Conservation (phyloP, 2,797 vertebrate species). For the Hypotaenidia okinawae region DNA sequence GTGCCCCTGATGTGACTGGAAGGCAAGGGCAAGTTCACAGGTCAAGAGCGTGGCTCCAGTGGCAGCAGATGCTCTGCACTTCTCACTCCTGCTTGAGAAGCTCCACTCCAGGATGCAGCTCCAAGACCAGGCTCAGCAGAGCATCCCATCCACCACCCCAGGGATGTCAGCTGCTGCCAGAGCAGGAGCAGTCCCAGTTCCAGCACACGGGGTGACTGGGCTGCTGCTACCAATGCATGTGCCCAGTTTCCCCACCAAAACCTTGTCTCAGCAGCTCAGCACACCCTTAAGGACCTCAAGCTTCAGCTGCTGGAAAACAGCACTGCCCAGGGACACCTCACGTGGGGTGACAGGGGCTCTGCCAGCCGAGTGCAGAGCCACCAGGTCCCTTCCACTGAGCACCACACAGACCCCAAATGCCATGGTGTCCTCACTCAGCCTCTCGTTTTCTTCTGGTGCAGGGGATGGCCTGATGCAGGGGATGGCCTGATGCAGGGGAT, state of each 20-base stretch:
- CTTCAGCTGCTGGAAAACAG: neutral
- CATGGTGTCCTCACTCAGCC: neutral
- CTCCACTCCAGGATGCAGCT: neutral
- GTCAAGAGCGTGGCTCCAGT: neutral
- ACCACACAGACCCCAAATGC: fast-evolving
- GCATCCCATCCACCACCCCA: neutral
- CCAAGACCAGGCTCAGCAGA: neutral
- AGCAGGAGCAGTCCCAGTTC: neutral
- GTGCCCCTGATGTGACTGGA: neutral
- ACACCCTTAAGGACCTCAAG: neutral
- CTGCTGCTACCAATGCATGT: neutral
- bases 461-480: neutral
- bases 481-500: too few relatives aligned
- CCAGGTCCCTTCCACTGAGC: neutral
- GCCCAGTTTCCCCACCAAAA: neutral
- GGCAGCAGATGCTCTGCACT: neutral
- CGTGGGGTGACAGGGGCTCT: too few relatives aligned
- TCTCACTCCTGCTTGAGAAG: neutral
- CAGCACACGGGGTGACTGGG: neutral
- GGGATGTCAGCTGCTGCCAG: neutral
- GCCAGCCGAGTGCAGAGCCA: fast-evolving
- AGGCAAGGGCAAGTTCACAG: neutral
- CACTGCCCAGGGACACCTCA: neutral
- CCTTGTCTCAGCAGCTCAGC: neutral
- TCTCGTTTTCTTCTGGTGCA: neutral